Evolutionary conservation across 2,113 vertebrate species (phyloP).

Genomic region (Chamaea fasciata): DNA sequence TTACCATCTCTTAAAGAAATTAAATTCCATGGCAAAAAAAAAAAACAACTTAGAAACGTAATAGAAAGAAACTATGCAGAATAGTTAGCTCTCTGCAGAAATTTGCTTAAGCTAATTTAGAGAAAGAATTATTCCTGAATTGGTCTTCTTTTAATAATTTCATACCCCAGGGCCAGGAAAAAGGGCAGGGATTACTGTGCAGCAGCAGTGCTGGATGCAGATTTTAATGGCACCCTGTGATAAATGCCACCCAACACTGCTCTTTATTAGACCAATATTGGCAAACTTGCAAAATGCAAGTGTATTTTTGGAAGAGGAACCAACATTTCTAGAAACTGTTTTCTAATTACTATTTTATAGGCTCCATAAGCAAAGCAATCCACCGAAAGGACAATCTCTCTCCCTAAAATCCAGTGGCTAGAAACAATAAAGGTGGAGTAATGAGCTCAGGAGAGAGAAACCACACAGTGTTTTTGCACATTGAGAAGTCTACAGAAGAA

Average conservation of each 20-base stretch:
- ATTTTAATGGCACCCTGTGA: constrained; percentile 4
- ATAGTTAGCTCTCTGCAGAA: constrained; percentile 15
- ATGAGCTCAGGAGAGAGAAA: not conserved
- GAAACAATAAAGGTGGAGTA: not conserved
- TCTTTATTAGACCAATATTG: not conserved
- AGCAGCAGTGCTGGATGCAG: constrained; percentile 10
- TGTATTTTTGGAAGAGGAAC: not conserved
- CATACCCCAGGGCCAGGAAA: constrained; percentile 39
- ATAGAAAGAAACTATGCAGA: not conserved
- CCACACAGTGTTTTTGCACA: not conserved
- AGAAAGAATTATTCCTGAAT: constrained; percentile 59
- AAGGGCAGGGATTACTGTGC: constrained; percentile 67
- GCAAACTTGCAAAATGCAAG: not conserved
- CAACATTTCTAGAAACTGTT: not conserved
- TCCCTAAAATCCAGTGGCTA: not conserved
- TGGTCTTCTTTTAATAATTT: constrained; percentile 42
- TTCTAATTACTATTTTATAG: not conserved
- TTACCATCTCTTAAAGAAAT: constrained; percentile 52
- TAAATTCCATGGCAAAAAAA: constrained; percentile 23
- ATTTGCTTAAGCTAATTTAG: constrained; percentile 63
- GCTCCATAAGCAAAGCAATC: not conserved
- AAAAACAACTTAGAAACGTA: constrained; percentile 36
- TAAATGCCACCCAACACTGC: not conserved
- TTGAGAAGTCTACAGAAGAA: not conserved
- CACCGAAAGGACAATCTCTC: not conserved